These are phyloP conservation scores for Ptychobarbus kaznakovi DNA, from an alignment of 2,797 vertebrate genomes.

Conservation along the genomic window DNA sequence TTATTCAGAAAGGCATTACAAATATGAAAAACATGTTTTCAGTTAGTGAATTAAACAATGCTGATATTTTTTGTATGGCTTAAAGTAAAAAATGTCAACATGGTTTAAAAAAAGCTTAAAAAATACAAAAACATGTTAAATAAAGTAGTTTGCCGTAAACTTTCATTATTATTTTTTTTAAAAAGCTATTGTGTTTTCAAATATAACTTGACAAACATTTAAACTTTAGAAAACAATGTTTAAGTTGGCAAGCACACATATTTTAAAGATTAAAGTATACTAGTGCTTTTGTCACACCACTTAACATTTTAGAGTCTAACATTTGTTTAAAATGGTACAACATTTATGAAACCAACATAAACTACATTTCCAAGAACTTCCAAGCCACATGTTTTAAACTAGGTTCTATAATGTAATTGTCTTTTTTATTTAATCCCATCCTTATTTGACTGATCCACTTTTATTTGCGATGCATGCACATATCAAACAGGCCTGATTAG, in stretches of 20 bases:
- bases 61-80: not conserved
- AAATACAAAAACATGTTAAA: not conserved
- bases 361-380: not conserved
- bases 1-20: not conserved
- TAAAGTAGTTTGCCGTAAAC: not conserved
- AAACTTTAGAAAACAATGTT: not conserved
- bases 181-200: too few species aligned
- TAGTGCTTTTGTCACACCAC: not conserved
- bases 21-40: not conserved
- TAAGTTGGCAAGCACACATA: not conserved
- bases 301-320: not conserved
- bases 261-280: too few species aligned
- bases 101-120: too few species aligned
- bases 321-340: not conserved
- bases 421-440: not conserved
- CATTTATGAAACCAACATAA: not conserved
- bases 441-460: not conserved
- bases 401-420: too few species aligned
- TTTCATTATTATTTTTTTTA: too few species aligned
- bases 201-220: not conserved
- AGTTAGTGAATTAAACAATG: too few species aligned
- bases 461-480: not conserved
- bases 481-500: slow-evolving; percentile 4
- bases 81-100: not conserved
- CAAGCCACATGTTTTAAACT: not conserved